Conservation (phyloP, 2,113 vertebrate species). For the human region DNA sequence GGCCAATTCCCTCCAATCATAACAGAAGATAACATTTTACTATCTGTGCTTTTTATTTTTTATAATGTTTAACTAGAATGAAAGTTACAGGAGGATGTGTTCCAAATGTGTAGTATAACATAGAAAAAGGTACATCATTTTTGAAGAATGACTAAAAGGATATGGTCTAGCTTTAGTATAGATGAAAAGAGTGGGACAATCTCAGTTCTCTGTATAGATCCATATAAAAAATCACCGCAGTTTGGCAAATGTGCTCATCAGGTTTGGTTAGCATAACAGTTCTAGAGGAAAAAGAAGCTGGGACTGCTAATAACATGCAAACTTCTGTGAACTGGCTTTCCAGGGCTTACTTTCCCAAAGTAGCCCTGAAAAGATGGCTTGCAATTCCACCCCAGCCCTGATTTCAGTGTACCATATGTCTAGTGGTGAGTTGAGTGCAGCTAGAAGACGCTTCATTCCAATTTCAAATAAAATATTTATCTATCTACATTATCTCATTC, state of each 20-base stretch:
- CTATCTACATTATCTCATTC: neutral
- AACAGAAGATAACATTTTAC: neutral
- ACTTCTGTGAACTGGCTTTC: neutral
- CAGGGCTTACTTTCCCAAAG: neutral
- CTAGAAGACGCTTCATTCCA: neutral
- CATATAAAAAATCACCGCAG: neutral
- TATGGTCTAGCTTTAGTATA: neutral
- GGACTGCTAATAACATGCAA: too few relatives aligned
- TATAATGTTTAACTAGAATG: neutral
- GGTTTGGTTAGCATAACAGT: neutral
- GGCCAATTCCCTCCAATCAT: neutral
- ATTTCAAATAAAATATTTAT: neutral
- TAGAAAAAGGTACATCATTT: neutral
- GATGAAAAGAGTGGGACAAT: neutral
- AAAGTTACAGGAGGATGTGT: neutral
- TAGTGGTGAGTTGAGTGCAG: too few relatives aligned
- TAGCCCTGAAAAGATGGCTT: neutral
- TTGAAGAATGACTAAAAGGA: neutral
- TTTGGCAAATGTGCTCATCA: neutral
- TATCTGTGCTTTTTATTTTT: neutral
- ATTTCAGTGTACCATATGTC: neutral
- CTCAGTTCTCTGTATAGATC: neutral
- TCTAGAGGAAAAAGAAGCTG: neutral
- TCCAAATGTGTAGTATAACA: neutral
- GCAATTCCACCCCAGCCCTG: neutral